Percentiles rank a stretch among this genome's conserved stretches.
phyloP scores from a whole-genome alignment of 2,113 vertebrate genomes.

The Sula dactylatra region DNA sequence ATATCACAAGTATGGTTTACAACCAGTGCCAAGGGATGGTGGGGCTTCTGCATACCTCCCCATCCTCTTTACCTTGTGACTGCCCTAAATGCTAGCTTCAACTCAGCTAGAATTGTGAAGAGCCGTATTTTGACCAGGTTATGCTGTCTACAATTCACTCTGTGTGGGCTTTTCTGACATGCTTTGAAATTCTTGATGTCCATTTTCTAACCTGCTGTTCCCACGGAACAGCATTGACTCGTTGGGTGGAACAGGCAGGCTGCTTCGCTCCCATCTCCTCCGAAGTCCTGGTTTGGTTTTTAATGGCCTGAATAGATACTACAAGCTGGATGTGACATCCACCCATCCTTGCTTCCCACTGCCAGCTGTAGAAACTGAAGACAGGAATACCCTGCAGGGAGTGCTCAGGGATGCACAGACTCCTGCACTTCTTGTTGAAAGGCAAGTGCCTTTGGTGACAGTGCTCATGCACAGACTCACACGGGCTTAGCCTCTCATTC shows the following conservation, averaged over 20 bases:
- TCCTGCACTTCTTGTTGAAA: not conserved
- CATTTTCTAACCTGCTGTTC: not conserved
- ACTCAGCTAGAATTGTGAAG: not conserved
- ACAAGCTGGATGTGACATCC: not conserved
- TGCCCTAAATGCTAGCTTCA: not conserved
- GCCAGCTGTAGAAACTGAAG: not conserved
- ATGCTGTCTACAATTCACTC: not conserved
- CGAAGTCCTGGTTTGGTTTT: not conserved
- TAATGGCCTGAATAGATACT: not conserved
- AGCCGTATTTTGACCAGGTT: not conserved
- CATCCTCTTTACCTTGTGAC: not conserved
- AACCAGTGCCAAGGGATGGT: not conserved
- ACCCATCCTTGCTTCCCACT: not conserved
- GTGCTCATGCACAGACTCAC: not conserved
- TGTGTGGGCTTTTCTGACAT: not conserved
- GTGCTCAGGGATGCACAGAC: not conserved
- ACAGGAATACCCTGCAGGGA: fast-evolving
- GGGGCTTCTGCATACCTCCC: not conserved
- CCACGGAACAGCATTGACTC: not conserved
- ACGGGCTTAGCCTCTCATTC: not conserved
- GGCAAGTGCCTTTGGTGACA: not conserved
- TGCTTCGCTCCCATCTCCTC: not conserved
- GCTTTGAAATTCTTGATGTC: not conserved
- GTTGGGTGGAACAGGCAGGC: not conserved
- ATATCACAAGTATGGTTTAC: not conserved